Conservation (phyloP, 1,140 invertebrate genomes). For the Acromyrmex heyeri region DNA sequence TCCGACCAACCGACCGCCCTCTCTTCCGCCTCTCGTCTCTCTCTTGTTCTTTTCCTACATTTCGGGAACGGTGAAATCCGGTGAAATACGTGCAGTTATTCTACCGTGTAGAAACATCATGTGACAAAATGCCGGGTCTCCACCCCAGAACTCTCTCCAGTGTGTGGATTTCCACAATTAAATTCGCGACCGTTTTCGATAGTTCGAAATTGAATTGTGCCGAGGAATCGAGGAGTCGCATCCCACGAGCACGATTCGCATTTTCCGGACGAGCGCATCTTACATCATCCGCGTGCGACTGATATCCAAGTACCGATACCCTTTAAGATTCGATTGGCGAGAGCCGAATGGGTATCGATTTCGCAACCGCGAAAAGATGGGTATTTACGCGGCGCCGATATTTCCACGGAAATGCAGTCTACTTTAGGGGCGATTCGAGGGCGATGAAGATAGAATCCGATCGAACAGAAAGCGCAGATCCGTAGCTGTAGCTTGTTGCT, state of each 20-base stretch:
- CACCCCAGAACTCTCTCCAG: not conserved
- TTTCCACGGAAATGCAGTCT: slow-evolving; percentile 59
- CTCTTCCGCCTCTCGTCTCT: not conserved
- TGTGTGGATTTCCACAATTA: slow-evolving; percentile 19
- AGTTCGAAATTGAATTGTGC: slow-evolving; percentile 28
- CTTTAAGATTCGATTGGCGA: slow-evolving; percentile 50
- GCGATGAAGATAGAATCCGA: slow-evolving; percentile 49
- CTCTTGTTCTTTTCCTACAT: not conserved
- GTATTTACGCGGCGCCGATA: slow-evolving; percentile 49
- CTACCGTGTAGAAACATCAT: too few species aligned
- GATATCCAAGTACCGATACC: slow-evolving; percentile 22
- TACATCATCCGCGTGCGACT: slow-evolving; percentile 23
- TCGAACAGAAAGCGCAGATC: slow-evolving; percentile 30
- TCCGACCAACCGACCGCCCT: not conserved
- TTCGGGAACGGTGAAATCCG: slow-evolving; percentile 18
- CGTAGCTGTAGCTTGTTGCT: slow-evolving; percentile 59
- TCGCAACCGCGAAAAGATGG: slow-evolving; percentile 51
- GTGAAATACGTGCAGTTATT: not conserved
- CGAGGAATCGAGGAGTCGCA: not conserved
- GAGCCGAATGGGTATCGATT: slow-evolving; percentile 30
- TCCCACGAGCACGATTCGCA: slow-evolving; percentile 22
- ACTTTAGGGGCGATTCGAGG: slow-evolving; percentile 16
- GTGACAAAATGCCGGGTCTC: not conserved
- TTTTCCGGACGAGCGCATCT: slow-evolving; percentile 26
- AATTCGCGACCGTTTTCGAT: slow-evolving; percentile 11